These are phyloP conservation scores for Spisula subtruncata DNA, from an alignment of 2,888 invertebrate species.

Conservation along the genomic window DNA sequence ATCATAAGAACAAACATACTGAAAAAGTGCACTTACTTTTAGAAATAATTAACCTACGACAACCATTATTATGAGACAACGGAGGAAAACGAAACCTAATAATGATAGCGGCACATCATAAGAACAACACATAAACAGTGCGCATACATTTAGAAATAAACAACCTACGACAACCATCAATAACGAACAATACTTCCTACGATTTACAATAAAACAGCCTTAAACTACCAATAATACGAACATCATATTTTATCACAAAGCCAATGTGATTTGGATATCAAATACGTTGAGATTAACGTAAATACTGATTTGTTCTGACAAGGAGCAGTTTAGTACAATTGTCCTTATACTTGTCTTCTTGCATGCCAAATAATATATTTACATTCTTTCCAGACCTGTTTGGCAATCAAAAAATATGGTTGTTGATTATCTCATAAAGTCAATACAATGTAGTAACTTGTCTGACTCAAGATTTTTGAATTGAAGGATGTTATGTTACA, in stretches of 20 bases:
- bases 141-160: too few relatives aligned
- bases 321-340: not conserved
- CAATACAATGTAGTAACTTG: not conserved
- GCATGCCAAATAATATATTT: conserved; percentile 22
- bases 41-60: too few relatives aligned
- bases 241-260: conserved; percentile 15
- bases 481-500: too few relatives aligned
- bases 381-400: conserved; percentile 2
- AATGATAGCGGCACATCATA: too few relatives aligned
- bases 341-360: conserved; percentile 17
- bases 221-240: not conserved
- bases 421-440: conserved; percentile 1
- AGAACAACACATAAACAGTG: too few relatives aligned
- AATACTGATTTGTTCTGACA: conserved; percentile 3
- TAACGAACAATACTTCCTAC: too few relatives aligned
- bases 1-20: too few relatives aligned
- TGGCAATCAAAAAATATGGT: conserved; percentile 18
- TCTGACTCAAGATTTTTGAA: not conserved
- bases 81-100: too few relatives aligned
- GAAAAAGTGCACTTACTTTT: too few relatives aligned
- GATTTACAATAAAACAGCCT: too few relatives aligned
- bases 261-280: not conserved
- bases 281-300: not conserved
- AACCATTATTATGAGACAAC: too few relatives aligned
- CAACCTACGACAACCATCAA: too few relatives aligned